Evolutionary conservation across 1,140 invertebrate species (phyloP), one percentile per base, ranked within the genome.

Genomic region (Drosophila bipectinata): DNA sequence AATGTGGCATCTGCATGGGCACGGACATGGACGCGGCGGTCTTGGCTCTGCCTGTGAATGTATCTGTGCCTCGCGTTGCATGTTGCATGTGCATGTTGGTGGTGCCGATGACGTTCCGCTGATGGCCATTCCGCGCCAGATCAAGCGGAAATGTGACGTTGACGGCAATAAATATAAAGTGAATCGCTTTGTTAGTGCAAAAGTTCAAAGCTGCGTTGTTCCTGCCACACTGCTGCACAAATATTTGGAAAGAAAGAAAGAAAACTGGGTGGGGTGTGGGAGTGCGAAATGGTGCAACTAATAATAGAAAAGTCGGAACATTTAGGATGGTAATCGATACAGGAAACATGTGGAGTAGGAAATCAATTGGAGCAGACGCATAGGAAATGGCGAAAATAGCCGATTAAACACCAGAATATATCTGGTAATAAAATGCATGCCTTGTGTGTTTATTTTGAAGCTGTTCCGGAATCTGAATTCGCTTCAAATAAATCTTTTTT

Each of bases 101-200:
- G 77, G 63, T 80, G 77, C 57, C 77, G 73, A 72, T 77, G 73
- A 68, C 62, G 68, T 55, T 58, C 73, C 62, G 55, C 49, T 89
- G 79, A 84, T 77, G 82, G 83, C 60, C 83, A 85, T 83, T 88
- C 79, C 51, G 66, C 32, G 84, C 68, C 88, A 88, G 84, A 88
- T 88, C 80, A 84, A 89, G 84, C 84, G 80, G 84, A 89, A 88
- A 88, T 89, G 83, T 88, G 83, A 88, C 79, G 83, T 88, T 83
- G 82, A 78, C 53, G 67, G 79, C 78, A 78, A 87, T 87, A 82
- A 85, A 85, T 82, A 75, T 60, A 57, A 74, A 74, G 52, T 68
- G 68, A 75, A 76, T 72, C 61, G 82, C 82, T 82, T 87, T 87
- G 81, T 87, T 87, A 63, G 37, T 66, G 63, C 64, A 66, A 87